phyloP scores from a whole-genome alignment of 2,113 vertebrate genomes.

The Serinus canaria region DNA sequence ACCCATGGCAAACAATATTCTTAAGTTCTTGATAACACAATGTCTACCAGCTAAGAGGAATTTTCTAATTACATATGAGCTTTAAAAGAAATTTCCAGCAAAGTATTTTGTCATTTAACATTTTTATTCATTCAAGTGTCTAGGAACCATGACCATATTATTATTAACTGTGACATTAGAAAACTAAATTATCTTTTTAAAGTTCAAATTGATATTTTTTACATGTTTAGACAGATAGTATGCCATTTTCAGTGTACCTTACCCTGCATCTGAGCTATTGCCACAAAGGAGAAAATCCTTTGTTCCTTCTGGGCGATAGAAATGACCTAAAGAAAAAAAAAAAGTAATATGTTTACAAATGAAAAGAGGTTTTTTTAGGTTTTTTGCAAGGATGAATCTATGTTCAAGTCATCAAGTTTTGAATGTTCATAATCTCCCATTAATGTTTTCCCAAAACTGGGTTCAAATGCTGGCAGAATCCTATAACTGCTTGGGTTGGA shows the following conservation, averaged over 20 bases:
- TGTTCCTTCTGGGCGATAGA: conserved; percentile 70
- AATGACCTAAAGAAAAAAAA: conserved; percentile 62
- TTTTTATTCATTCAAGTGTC: neutral
- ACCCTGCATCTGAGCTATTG: conserved; percentile 85
- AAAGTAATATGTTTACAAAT: neutral
- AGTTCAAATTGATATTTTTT: neutral
- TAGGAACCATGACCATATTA: neutral
- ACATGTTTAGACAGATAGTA: neutral
- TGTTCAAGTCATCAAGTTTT: neutral
- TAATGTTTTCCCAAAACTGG: neutral
- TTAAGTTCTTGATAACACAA: neutral
- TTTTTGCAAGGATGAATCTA: neutral
- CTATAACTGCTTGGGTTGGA: neutral
- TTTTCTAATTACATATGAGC: neutral
- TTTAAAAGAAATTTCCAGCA: neutral
- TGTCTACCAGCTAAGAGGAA: neutral
- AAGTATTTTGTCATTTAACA: neutral
- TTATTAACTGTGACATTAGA: neutral
- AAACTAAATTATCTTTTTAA: neutral
- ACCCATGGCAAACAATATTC: neutral
- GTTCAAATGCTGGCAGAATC: neutral
- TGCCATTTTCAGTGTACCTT: conserved; percentile 43
- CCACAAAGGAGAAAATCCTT: conserved; percentile 89
- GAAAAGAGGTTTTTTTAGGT: neutral
- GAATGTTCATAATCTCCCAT: neutral